These are phyloP conservation scores for Furcula furcula DNA, from an alignment of 2,888 invertebrate species.

Conservation along the genomic window DNA sequence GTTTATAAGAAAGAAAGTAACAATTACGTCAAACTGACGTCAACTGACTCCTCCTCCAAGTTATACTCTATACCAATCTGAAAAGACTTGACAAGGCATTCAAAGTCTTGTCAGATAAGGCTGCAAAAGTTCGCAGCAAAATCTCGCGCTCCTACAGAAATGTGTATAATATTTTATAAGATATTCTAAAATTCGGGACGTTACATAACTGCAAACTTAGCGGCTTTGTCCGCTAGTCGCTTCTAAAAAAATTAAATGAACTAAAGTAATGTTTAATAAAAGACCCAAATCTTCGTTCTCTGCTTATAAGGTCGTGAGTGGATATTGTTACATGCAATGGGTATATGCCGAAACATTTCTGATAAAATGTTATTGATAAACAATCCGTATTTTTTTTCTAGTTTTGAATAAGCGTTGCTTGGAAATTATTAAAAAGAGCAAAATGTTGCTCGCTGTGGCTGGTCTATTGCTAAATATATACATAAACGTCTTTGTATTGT, in stretches of 20 bases:
- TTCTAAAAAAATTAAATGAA: constrained; percentile 36
- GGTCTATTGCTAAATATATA: no score
- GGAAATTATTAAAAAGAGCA: no score
- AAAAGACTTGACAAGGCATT: no score
- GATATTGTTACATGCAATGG: constrained; percentile 37
- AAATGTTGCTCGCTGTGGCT: no score
- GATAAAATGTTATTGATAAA: constrained; percentile 27
- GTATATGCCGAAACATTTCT: constrained; percentile 25
- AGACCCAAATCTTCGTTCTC: constrained; percentile 42
- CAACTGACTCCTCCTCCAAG: no score
- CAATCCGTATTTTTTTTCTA: constrained; percentile 19
- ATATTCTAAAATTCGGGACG: constrained; percentile 37
- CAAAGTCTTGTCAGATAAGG: no score
- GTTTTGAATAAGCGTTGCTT: not conserved
- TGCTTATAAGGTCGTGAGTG: constrained; percentile 19
- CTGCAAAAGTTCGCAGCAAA: constrained; percentile 15
- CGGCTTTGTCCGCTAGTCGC: constrained; percentile 40
- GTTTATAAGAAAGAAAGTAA: no score
- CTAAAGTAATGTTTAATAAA: constrained; percentile 45
- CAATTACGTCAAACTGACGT: no score
- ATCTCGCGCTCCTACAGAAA: constrained; percentile 28
- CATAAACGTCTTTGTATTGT: no score
- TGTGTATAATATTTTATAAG: constrained; percentile 36
- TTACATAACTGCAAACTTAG: constrained; percentile 34
- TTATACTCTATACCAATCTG: no score